Evolutionary conservation across 92 coral and sea anemone species (phyloP), one percentile per base, ranked within the genome.

Genomic region (Meandrina meandrites): DNA sequence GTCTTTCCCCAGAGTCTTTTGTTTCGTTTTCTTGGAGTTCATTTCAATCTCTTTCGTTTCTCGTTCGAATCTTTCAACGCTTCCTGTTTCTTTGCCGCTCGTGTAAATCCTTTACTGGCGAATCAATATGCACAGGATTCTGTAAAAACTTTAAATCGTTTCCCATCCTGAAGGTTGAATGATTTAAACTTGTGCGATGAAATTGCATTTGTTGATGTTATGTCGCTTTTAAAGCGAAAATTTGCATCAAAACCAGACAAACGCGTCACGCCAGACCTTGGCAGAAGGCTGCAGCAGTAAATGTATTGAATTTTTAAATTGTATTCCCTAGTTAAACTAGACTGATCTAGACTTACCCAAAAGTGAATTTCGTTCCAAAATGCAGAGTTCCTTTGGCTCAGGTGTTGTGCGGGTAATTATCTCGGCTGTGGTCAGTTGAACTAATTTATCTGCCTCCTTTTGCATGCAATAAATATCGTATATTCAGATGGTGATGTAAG

Each of bases 241-340:
- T 85, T 85, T 76, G 88, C 88, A 85, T 84, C 14, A 36, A 54
- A 54, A 27, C 72, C 45, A 84, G 80, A 84, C 87, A 69, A 35
- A 16, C 31, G 22, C 8, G 79, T 53, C 73, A 74, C 54, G 80
- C 77, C 47, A 34, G 47, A 9, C 71, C 32, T 9, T 1, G 60
- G 5, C 22, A 54, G 19, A 54, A 28, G 15, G 24, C 34, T 27
- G 16, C 12, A 73, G 3, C n/a, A 73, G 1, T 34, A n/a, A n/a
- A n/a, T n/a, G n/a, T n/a, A 1, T 71, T 71, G 15, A 71, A 71
- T 34, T 71, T 13, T 72, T 73, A 34, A 71, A 10, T 73, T 73
- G n/a, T 37, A 4, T 0, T 35, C 1, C 17, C n/a, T n/a, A 12
- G 31, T 48, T 48, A 48, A 40, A 48, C 53, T 48, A 48, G 45